These are phyloP conservation scores for Syrrhaptes paradoxus DNA, from an alignment of 2,113 vertebrate genomes.

Conservation along the genomic window DNA sequence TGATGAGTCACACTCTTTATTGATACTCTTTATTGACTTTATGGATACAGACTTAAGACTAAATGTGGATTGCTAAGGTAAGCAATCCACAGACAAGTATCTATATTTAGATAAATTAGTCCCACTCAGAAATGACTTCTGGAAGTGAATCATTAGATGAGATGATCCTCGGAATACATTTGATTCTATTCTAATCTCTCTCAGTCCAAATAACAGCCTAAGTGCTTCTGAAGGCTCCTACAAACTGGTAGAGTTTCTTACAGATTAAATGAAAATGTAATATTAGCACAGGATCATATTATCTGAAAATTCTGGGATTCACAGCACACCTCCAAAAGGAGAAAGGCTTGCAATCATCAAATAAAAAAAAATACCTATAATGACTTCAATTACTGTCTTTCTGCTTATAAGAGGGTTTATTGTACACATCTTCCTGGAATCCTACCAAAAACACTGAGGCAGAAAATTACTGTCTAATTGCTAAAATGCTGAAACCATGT, in stretches of 20 bases:
- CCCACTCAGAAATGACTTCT: neutral
- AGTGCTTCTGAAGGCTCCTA: neutral
- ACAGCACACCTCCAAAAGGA: neutral
- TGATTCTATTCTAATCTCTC: neutral
- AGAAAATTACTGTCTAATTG: neutral
- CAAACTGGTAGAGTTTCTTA: neutral
- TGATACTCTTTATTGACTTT: neutral
- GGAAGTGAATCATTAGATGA: neutral
- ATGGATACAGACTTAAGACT: neutral
- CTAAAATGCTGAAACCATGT: neutral
- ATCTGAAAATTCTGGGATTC: neutral
- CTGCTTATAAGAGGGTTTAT: neutral
- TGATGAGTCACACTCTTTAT: neutral
- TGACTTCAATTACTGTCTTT: neutral
- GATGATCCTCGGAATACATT: neutral
- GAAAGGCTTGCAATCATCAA: neutral
- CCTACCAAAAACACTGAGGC: neutral
- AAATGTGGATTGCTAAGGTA: neutral
- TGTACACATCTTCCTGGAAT: neutral
- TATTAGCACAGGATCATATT: neutral
- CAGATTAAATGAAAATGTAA: neutral
- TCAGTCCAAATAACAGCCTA: neutral
- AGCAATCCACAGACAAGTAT: neutral
- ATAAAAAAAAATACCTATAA: neutral
- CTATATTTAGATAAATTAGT: neutral